A percentile compares a stretch with the other conserved stretches of the same genome.
phyloP scores from a whole-genome alignment of 1,140 invertebrate species.

The Procambarus virginalis region DNA sequence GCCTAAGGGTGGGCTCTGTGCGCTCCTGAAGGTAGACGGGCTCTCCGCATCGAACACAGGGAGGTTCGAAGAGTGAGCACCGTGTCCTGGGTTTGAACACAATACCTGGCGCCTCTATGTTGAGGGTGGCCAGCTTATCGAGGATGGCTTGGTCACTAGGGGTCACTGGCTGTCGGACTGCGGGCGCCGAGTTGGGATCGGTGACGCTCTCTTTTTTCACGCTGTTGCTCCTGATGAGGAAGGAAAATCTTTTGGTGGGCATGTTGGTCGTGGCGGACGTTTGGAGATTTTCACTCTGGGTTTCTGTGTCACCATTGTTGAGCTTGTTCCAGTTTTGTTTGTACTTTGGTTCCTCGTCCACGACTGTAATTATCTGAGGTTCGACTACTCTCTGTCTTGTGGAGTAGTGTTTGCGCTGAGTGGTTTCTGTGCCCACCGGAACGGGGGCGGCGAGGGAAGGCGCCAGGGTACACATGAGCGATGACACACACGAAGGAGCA shows the following conservation, averaged over 20 bases:
- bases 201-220: constrained; percentile 26
- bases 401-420: constrained; percentile 47
- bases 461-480: constrained; percentile 53
- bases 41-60: constrained; percentile 72
- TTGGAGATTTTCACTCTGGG: constrained; percentile 20
- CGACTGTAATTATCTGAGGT: constrained; percentile 30
- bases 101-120: constrained; percentile 45
- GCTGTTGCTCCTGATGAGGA: constrained; percentile 66
- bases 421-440: constrained; percentile 6
- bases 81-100: constrained; percentile 16
- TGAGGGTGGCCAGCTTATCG: constrained; percentile 64
- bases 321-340: constrained; percentile 29
- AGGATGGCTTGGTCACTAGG: constrained; percentile 70
- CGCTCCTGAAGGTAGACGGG: constrained; percentile 72
- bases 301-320: neutral
- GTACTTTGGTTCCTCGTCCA: constrained; percentile 47
- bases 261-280: constrained; percentile 59
- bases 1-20: constrained; percentile 71
- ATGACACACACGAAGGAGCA: constrained; percentile 20
- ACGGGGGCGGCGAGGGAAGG: constrained; percentile 20
- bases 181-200: neutral
- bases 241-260: constrained; percentile 69
- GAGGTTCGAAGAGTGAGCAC: constrained; percentile 71
- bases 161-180: constrained; percentile 26
- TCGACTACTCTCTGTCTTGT: constrained; percentile 46